Evolutionary conservation across 2,888 invertebrate species (phyloP), one percentile per base, ranked within the genome.

Genomic region (Cacoxenus indagator): DNA sequence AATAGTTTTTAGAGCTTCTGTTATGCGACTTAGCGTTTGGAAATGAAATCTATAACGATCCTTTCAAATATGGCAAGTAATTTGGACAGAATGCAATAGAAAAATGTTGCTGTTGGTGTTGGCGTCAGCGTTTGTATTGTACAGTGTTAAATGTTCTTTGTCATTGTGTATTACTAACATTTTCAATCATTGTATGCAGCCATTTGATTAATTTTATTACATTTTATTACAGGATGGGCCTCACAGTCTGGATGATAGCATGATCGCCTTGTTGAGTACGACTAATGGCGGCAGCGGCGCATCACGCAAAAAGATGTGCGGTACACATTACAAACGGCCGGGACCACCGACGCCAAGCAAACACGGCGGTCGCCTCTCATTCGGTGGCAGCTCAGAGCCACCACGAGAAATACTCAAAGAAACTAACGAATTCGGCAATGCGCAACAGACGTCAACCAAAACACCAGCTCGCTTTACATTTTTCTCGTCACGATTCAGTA

Each of bases 261-360:
- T 85, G 79, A 85, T 85, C 68, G 86, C 88, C 64, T 81, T 90
- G 45, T 78, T 91, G 1, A 86, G 84, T 62, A 81, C 84, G 4
- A 85, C 84, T 0, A 67, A 69, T 19, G 75, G 73, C 24, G 69
- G 67, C 17, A 70, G 65, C 24, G 84, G 84, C 2, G 84, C 88
- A 88, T 90, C 78, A 75, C 91, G 77, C 64, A 87, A 85, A 85
- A 86, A 85, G 90, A 91, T 86, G 89, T 92, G 87, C 89, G 91
- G 68, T 85, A 94, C 93, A 0, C 92, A 93, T 0, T 95, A 95
- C 85, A 95, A 94, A 89, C 93, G 92, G 81, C 95, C 95, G 0
- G 95, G 95, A 0, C 95, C 95, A 57, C 95, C 95, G 26, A 95
- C 95, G 1, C 95, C 95, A 0, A 94, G 94, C 88, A 95, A 95